These are phyloP conservation scores for Tridacna gigas DNA, from an alignment of 2,888 invertebrate genomes.

Conservation along the genomic window DNA sequence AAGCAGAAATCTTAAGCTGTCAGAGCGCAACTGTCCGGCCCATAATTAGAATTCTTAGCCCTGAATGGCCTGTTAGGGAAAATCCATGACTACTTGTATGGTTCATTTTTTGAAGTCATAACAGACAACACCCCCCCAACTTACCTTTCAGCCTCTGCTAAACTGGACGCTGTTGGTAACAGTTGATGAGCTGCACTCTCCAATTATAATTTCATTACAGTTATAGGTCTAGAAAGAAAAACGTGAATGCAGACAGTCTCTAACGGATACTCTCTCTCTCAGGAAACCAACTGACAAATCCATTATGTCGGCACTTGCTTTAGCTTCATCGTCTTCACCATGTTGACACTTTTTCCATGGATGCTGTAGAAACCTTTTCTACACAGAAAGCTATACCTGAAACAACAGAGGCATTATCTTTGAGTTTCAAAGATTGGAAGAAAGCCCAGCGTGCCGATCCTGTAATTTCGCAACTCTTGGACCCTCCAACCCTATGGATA, in stretches of 20 bases:
- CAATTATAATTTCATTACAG: slow-evolving; percentile 22
- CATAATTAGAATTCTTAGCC: slow-evolving; percentile 42
- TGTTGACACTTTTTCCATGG: neutral
- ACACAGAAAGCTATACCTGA: neutral
- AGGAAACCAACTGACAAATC: neutral
- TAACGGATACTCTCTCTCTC: neutral
- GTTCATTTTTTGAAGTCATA: slow-evolving; percentile 20
- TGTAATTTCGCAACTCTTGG: neutral
- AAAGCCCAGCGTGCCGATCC: too few species aligned
- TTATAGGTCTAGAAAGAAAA: slow-evolving; percentile 18
- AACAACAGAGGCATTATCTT: too few species aligned
- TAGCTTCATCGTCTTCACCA: neutral
- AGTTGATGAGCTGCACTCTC: slow-evolving; percentile 31
- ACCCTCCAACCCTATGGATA: slow-evolving; percentile 1
- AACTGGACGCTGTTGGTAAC: slow-evolving; percentile 42
- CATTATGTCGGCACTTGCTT: neutral
- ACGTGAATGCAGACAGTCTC: slow-evolving; percentile 36
- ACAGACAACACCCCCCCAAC: slow-evolving; percentile 45
- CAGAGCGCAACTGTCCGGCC: slow-evolving; percentile 26
- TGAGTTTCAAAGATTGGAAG: too few species aligned
- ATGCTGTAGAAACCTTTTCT: neutral
- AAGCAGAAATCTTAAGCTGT: slow-evolving; percentile 25
- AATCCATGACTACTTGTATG: slow-evolving; percentile 46
- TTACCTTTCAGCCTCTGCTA: slow-evolving; percentile 35
- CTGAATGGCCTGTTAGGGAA: slow-evolving; percentile 44